These are phyloP conservation scores for Standfussiana lucernea DNA, from an alignment of 2,888 invertebrate species.

Conservation along the genomic window DNA sequence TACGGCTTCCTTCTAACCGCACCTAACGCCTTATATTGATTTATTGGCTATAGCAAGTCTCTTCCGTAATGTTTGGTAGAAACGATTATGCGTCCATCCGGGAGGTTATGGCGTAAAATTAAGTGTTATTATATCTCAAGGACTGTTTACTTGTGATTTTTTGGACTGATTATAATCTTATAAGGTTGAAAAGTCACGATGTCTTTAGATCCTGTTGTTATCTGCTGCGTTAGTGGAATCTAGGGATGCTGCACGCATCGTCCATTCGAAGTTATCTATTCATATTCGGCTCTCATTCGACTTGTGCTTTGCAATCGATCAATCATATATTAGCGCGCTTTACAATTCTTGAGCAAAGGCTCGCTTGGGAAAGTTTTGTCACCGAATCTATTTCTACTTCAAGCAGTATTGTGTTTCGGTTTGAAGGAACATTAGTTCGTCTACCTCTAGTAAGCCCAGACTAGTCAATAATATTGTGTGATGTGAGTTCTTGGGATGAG, in stretches of 20 bases:
- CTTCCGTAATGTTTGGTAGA: conserved; percentile 38
- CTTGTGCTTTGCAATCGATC: background rate
- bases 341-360: background rate
- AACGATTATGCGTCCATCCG: conserved; percentile 15
- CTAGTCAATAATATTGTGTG: background rate
- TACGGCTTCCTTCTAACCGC: conserved; percentile 52
- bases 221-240: background rate
- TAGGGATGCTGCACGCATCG: background rate
- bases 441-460: background rate
- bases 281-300: background rate
- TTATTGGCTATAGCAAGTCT: conserved; percentile 33
- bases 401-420: background rate
- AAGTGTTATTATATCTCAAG: conserved; percentile 19
- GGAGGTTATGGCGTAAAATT: conserved; percentile 31
- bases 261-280: background rate
- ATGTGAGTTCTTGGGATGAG: no score
- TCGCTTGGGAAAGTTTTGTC: background rate
- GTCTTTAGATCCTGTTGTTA: background rate
- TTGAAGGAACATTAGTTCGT: background rate
- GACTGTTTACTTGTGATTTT: conserved; percentile 27
- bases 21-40: conserved; percentile 51
- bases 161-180: background rate
- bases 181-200: conserved; percentile 10
- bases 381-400: background rate
- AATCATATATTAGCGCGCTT: background rate